Percentiles rank a stretch among this genome's conserved stretches.
These are phyloP conservation scores for Uloborus plumipes DNA, from an alignment of 2,888 invertebrate genomes.

Conservation along the genomic window DNA sequence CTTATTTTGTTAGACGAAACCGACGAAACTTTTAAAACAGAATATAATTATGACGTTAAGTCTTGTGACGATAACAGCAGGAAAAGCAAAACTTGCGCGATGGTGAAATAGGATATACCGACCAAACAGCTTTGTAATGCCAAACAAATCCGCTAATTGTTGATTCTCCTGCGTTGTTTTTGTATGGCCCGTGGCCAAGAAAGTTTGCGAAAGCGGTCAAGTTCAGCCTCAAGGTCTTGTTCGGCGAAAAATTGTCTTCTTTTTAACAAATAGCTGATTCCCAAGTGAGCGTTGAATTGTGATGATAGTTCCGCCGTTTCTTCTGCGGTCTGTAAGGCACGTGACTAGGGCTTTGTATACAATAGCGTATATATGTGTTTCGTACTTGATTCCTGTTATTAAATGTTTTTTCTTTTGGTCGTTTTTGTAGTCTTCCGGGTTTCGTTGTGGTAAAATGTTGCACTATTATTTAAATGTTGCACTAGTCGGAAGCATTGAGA, in stretches of 20 bases:
- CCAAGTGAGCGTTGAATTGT: not conserved
- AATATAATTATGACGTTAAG: constrained; percentile 35
- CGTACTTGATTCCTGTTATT: too few relatives aligned
- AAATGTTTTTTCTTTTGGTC: too few relatives aligned
- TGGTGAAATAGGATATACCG: constrained; percentile 46
- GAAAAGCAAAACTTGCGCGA: not conserved
- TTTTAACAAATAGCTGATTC: constrained; percentile 8
- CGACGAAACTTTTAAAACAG: constrained; percentile 20
- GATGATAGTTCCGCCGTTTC: constrained; percentile 14
- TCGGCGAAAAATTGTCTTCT: constrained; percentile 20
- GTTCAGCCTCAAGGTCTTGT: constrained; percentile 59
- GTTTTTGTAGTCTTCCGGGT: too few relatives aligned
- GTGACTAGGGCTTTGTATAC: constrained; percentile 2
- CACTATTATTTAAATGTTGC: too few relatives aligned
- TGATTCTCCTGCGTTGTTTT: constrained; percentile 21
- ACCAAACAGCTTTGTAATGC: constrained; percentile 19
- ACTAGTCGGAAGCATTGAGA: too few relatives aligned
- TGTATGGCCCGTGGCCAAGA: constrained; percentile 54
- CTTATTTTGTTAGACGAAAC: not conserved
- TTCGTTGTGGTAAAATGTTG: too few relatives aligned
- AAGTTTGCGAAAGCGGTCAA: constrained; percentile 60
- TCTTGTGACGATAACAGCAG: constrained; percentile 18
- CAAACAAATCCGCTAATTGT: constrained; percentile 32
- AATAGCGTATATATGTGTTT: too few relatives aligned
- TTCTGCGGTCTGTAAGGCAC: not conserved